Evolutionary conservation across 1,140 invertebrate genomes (phyloP).

Genomic region (Nephila pilipes): DNA sequence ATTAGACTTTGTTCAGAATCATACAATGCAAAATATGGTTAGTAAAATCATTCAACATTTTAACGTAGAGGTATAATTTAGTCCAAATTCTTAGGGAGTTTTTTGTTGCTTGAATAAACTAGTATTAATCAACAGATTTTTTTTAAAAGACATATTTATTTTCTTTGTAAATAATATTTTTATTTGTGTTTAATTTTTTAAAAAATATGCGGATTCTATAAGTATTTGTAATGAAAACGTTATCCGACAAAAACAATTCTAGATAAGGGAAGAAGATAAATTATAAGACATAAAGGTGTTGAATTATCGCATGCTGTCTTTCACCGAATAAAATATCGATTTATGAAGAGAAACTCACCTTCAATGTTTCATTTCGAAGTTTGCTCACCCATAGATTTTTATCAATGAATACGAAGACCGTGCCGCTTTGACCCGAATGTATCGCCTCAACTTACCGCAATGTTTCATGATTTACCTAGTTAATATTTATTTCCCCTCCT

Average conservation of each 20-base stretch:
- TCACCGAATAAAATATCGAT: neutral
- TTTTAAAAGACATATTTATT: neutral
- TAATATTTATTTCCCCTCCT: constrained; percentile 39
- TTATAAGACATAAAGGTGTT: neutral
- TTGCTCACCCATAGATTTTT: neutral
- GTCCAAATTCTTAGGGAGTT: too few species aligned
- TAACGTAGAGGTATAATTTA: too few species aligned
- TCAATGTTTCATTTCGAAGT: neutral
- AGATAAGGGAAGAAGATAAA: neutral
- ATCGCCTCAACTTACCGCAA: neutral
- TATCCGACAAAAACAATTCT: neutral
- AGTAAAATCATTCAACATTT: too few species aligned
- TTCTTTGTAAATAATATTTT: neutral
- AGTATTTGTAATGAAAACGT: neutral
- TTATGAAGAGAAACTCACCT: neutral
- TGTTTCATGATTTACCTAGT: constrained; percentile 22
- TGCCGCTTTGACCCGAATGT: neutral
- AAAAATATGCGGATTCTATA: neutral
- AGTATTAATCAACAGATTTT: too few species aligned
- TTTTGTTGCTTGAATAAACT: too few species aligned
- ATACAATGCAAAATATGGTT: too few species aligned
- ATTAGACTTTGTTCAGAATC: too few species aligned
- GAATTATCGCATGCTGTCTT: neutral
- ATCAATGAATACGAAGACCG: neutral
- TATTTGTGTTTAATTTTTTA: neutral